Conservation (phyloP, 2,888 invertebrate genomes). For the Neoitamus cyanurus region DNA sequence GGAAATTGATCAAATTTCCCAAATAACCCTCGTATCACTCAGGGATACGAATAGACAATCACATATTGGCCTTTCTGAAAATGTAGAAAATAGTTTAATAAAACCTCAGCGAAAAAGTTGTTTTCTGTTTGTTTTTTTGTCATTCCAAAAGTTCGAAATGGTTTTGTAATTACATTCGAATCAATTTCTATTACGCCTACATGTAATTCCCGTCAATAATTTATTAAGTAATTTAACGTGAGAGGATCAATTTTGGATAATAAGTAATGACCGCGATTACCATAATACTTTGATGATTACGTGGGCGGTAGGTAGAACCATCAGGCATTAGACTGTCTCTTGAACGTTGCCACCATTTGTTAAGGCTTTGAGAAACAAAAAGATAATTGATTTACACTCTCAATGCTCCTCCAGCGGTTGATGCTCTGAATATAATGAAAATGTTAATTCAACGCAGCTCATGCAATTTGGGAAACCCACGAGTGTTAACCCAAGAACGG, state of each 20-base stretch:
- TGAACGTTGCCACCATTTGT: not conserved
- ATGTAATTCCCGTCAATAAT: not conserved
- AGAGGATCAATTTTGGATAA: not conserved
- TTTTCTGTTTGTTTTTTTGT: too few relatives aligned
- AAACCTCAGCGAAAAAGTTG: too few relatives aligned
- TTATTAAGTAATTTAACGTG: not conserved
- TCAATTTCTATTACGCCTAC: not conserved
- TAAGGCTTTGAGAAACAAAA: not conserved
- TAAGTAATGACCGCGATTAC: not conserved
- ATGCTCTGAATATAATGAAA: not conserved
- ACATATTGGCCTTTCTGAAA: too few relatives aligned
- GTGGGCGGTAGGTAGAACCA: not conserved
- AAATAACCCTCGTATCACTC: too few relatives aligned
- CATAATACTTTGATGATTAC: not conserved
- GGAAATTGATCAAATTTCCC: too few relatives aligned
- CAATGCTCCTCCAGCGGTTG: not conserved
- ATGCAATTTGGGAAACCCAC: not conserved
- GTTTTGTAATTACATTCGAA: not conserved
- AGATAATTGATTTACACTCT: not conserved
- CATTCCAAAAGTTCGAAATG: not conserved
- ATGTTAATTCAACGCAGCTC: not conserved
- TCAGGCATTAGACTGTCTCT: not conserved
- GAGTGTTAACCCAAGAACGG: not conserved
- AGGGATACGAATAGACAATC: too few relatives aligned
- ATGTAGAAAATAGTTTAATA: too few relatives aligned